Percentiles rank a stretch among this genome's conserved stretches.
phyloP scores from a whole-genome alignment of 2,113 vertebrate genomes.

The Zosterops pallidus region DNA sequence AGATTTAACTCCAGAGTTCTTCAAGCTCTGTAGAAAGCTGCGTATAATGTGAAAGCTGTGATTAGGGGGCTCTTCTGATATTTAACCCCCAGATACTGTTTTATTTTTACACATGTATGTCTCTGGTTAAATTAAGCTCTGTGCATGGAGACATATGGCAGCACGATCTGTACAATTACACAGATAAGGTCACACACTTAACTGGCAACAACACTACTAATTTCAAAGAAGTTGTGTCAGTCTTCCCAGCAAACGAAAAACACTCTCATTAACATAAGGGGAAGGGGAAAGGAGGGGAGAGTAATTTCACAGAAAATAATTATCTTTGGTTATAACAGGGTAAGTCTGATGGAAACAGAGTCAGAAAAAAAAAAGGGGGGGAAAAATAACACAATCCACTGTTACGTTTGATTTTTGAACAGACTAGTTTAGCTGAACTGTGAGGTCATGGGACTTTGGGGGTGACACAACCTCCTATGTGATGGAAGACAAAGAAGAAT shows the following conservation, averaged over 20 bases:
- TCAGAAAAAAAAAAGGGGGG: background rate
- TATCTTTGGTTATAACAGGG: background rate
- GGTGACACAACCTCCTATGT: background rate
- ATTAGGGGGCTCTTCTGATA: conserved; percentile 37
- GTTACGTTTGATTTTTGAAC: background rate
- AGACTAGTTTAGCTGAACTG: background rate
- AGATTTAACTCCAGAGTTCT: background rate
- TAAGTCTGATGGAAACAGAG: background rate
- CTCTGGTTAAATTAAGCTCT: conserved; percentile 50
- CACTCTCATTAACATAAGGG: conserved; percentile 4
- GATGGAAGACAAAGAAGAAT: background rate
- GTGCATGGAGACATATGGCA: conserved; percentile 55
- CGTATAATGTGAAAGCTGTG: background rate
- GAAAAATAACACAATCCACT: background rate
- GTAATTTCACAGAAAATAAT: conserved; percentile 38
- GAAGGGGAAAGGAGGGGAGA: background rate
- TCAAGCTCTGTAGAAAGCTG: background rate
- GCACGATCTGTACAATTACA: conserved; percentile 58
- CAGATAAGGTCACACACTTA: conserved; percentile 60
- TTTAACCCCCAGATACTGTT: conserved; percentile 41
- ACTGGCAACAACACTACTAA: conserved; percentile 44
- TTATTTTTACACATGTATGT: conserved; percentile 47
- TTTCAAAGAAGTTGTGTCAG: conserved; percentile 55
- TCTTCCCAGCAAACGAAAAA: conserved; percentile 24
- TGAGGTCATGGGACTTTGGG: background rate